Evolutionary conservation across 2,797 vertebrate genomes (phyloP), one percentile per base, ranked within the genome.

Genomic region (Acrossocheilus wenchowensis): DNA sequence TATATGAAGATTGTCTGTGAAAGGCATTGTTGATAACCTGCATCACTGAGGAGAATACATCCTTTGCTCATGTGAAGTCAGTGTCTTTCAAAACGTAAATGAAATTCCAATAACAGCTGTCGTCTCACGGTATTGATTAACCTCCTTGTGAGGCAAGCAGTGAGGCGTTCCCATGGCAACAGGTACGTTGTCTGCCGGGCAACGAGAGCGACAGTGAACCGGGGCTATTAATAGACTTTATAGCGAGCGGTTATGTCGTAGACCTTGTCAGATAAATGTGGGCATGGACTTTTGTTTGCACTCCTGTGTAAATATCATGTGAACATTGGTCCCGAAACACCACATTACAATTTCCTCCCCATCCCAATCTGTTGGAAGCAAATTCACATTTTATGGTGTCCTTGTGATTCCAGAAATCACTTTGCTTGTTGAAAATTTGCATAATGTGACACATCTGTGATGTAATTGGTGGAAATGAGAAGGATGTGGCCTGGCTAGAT

Each of bases 141-240:
- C 91, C 87, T 92, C 91, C 83, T 85, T 81, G 87, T 81, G 84
- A 93, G 90, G 89, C 91, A 89, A 87, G 81, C 92, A 90, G 81
- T 11, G 89, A 94, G 91, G 85, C 90, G 94, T 95, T 93, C 88
- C 94, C 93, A 95, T 94, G 87, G 96, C 93, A 94, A 96, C 95
- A 93, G 92, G 94, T 95, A 92, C 89, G 91, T 94, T 90, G 92
- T 91, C 92, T 89, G 91, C 92, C 14, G 90, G 92, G 90, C 91
- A 90, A 89, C 88, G 21, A 89, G 83, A 89, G 87, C 73, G 78
- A 84, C 87, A 90, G 87, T 73, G 88, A 87, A 81, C 69, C 21
- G 68, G 57, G 82, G 91, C 95, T 96, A 95, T 96, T 95, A 95
- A 95, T 96, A 96, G 94, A 93, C 89, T 91, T 88, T 90, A 93